These are phyloP conservation scores for Ibidorhyncha struthersii DNA, from an alignment of 2,113 vertebrate genomes.

Conservation along the genomic window DNA sequence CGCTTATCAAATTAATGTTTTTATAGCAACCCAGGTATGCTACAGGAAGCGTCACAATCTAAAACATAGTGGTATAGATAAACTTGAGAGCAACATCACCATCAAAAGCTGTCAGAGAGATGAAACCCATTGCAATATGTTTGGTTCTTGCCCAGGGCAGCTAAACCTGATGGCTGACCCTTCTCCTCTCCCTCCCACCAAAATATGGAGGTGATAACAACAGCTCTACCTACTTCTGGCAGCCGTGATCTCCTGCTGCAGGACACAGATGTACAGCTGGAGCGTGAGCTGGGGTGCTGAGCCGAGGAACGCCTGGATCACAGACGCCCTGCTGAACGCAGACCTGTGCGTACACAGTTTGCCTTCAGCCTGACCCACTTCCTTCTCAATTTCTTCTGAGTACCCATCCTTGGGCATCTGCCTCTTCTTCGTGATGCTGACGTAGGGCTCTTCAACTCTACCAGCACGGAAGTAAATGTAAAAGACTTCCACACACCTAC, in stretches of 20 bases:
- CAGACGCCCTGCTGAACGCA: slow-evolving; percentile 92
- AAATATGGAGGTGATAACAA: not conserved
- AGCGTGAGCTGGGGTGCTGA: slow-evolving; percentile 96
- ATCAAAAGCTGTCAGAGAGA: not conserved
- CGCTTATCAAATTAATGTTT: not conserved
- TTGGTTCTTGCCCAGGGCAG: not conserved
- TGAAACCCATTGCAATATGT: not conserved
- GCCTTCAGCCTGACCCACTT: slow-evolving; percentile 95
- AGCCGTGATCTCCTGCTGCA: slow-evolving; percentile 82
- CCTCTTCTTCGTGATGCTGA: slow-evolving; percentile 96
- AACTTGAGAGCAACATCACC: not conserved
- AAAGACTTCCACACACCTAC: slow-evolving; percentile 93
- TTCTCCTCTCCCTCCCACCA: not conserved
- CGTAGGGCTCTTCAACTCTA: slow-evolving; percentile 92
- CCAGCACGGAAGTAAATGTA: slow-evolving; percentile 89
- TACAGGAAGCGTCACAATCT: not conserved
- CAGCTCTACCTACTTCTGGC: slow-evolving; percentile 84
- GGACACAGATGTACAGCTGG: slow-evolving; percentile 92
- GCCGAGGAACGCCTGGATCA: slow-evolving; percentile 97
- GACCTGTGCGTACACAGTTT: slow-evolving; percentile 91
- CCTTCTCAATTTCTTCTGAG: slow-evolving; percentile 91
- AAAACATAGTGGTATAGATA: not conserved
- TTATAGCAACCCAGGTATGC: not conserved
- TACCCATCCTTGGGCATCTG: slow-evolving; percentile 88
- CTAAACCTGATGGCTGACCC: not conserved